Evolutionary conservation across 2,797 vertebrate species (phyloP), one percentile per base, ranked within the genome.

Genomic region (Cephalopachus bancanus): DNA sequence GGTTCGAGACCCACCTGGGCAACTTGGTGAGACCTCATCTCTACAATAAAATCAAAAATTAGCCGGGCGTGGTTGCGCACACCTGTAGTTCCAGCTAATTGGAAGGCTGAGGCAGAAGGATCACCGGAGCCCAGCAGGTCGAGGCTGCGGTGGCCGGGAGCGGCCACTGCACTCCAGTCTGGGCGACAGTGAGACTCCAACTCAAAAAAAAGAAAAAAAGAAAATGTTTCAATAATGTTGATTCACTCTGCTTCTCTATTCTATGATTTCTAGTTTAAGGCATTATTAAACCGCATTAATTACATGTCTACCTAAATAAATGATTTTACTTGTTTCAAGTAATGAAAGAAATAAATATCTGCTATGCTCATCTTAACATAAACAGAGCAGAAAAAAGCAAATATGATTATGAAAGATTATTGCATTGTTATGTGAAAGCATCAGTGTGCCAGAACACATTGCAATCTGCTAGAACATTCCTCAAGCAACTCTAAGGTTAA

Each of bases 311-410:
- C 44, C 71, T 75, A 81, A 55, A 59, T 76, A 84, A 86, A 37
- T 11, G 2, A 65, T 28, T 85, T 78, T 65, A 78, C 53, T 74
- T 6, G 3, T 81, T 51, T 87, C 17, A 79, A 86, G 49, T 90
- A 90, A 84, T 64, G 10, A 89, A 87, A 91, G 22, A 12, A 85
- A 89, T 59, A 72, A 89, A 14, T 84, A 44, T 57, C 10, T 83
- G 26, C 1, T 1, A 24, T 5, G 85, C 57, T 67, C n/a, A 80
- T 33, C 5, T 94, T 37, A 83, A 1, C 8, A 83, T 33, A 91
- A 60, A 78, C 3, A 85, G 22, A 93, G 22, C 6, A 64, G 12
- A 89, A 86, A 64, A 28, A 92, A 95, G 30, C 17, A 91, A 91
- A 76, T 49, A 62, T 15, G 44, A 89, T 79, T 28, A 75, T 53